Evolutionary conservation across 92 coral and sea anemone genomes (phyloP).

Genomic region (Diadumene lineata): DNA sequence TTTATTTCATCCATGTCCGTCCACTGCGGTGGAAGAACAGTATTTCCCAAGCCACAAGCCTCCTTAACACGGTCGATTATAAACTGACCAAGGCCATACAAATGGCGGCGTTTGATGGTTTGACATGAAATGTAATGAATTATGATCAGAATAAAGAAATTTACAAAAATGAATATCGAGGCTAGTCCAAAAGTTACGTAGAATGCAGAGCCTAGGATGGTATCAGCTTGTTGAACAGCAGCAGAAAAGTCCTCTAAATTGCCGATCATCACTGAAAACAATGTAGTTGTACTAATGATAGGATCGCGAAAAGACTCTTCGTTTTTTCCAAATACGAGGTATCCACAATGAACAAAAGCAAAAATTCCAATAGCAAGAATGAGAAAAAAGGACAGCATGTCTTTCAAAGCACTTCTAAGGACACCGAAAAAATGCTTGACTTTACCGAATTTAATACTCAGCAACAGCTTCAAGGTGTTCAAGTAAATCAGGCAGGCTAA

Average conservation of each 20-base stretch:
- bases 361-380: conserved; percentile 28
- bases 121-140: conserved; percentile 33
- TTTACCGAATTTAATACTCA: conserved; percentile 31
- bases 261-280: conserved; percentile 35
- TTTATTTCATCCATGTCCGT: conserved; percentile 18
- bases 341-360: conserved; percentile 52
- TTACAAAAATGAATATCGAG: conserved; percentile 35
- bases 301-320: conserved; percentile 1
- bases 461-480: conserved; percentile 54
- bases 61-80: conserved; percentile 42
- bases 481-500: conserved; percentile 55
- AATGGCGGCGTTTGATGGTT: conserved; percentile 3
- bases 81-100: conserved; percentile 39
- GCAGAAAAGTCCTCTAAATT: not conserved
- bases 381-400: conserved; percentile 24
- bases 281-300: conserved; percentile 8
- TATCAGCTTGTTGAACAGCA: conserved; percentile 8
- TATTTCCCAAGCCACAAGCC: conserved; percentile 30
- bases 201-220: conserved; percentile 28
- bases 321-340: conserved; percentile 47
- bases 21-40: conserved; percentile 27
- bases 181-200: conserved; percentile 21
- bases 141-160: conserved; percentile 46
- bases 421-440: conserved; percentile 44
- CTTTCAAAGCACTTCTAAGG: conserved; percentile 30